Conservation (phyloP, 2,797 vertebrate species). For the Sorex maritimensis region DNA sequence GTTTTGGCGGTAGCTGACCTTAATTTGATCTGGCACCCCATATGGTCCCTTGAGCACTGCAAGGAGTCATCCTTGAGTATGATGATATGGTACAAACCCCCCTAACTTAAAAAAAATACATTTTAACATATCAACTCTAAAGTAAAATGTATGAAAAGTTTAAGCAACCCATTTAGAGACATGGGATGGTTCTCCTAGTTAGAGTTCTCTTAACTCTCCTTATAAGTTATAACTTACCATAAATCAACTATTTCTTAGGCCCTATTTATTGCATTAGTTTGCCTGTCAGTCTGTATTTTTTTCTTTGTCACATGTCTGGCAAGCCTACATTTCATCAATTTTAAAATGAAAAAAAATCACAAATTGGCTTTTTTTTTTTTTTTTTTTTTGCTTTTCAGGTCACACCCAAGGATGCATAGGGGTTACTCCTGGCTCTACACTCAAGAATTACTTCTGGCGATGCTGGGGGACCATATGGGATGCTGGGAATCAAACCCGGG, state of each 20-base stretch:
- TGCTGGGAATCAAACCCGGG: no score
- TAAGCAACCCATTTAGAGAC: constrained; percentile 34
- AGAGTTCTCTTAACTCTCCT: not conserved
- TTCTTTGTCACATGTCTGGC: constrained; percentile 28
- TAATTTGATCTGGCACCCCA: no score
- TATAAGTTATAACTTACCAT: not conserved
- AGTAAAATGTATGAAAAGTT: not conserved
- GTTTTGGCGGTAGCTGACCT: no score
- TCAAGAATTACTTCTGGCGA: no score
- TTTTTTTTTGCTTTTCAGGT: no score
- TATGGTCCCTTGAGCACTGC: no score
- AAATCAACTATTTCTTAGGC: constrained; percentile 40
- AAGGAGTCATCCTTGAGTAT: no score
- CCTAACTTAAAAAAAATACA: no score
- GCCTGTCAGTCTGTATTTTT: constrained; percentile 28
- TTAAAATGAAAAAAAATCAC: constrained; percentile 60
- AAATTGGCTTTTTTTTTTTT: constrained; percentile 64
- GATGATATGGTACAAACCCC: no score
- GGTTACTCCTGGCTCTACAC: no score
- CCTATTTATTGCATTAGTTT: constrained; percentile 47
- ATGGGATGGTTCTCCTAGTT: not conserved
- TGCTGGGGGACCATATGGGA: no score
- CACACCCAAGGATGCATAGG: no score
- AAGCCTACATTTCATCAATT: constrained; percentile 56
- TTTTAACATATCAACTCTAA: constrained; percentile 53